phyloP scores from a whole-genome alignment of 1,140 invertebrate genomes.

The Proctacanthus coquilletti region DNA sequence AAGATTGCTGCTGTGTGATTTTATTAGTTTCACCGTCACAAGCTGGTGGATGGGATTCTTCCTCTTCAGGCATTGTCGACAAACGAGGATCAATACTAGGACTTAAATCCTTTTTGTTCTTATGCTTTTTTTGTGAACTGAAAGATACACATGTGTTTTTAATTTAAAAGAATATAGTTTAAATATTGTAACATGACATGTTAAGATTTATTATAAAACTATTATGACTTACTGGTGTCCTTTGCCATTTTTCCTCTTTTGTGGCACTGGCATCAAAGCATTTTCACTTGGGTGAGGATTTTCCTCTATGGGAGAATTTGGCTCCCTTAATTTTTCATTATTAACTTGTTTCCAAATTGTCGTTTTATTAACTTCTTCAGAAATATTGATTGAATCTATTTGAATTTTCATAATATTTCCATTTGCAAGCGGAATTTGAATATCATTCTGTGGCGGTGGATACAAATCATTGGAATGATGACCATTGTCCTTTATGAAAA shows the following conservation, averaged over 20 bases:
- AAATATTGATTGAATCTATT: constrained; percentile 77
- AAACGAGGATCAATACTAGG: constrained; percentile 13
- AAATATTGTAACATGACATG: too few relatives aligned
- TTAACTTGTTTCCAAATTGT: constrained; percentile 88
- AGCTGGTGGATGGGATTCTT: constrained; percentile 10
- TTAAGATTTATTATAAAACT: too few relatives aligned
- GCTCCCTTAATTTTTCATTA: constrained; percentile 11
- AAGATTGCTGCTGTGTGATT: too few relatives aligned
- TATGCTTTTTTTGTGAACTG: too few relatives aligned
- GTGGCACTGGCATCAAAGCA: constrained; percentile 3
- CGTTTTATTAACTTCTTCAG: constrained; percentile 83
- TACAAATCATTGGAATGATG: constrained; percentile 24
- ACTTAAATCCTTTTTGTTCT: too few relatives aligned
- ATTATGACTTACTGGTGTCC: constrained; percentile 27
- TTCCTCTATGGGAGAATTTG: not conserved
- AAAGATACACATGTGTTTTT: too few relatives aligned
- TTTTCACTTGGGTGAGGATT: not conserved
- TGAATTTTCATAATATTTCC: constrained; percentile 62
- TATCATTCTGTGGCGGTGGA: constrained; percentile 17
- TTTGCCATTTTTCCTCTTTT: constrained; percentile 23
- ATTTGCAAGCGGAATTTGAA: constrained; percentile 61
- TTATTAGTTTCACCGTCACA: not conserved
- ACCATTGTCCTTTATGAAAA: constrained; percentile 10
- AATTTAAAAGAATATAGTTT: too few relatives aligned
- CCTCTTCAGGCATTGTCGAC: constrained; percentile 25